phyloP scores from a whole-genome alignment of 2,888 invertebrate genomes.

The Notocelia uddmanniana region DNA sequence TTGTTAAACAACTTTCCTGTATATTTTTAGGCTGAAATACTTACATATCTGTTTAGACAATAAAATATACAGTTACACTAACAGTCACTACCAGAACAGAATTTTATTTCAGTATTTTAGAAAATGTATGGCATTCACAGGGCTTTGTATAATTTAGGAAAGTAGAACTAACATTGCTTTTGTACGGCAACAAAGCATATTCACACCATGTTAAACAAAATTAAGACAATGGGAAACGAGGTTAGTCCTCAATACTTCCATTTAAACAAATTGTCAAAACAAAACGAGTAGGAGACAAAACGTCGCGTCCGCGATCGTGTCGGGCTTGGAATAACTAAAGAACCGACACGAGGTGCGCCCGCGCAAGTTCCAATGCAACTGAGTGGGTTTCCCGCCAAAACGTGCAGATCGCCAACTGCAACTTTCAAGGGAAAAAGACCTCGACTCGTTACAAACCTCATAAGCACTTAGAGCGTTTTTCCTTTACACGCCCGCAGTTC shows the following conservation, averaged over 20 bases:
- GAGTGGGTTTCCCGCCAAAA: constrained; percentile 81
- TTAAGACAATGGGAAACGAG: constrained; percentile 77
- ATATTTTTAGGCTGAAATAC: constrained; percentile 28
- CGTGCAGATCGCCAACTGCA: constrained; percentile 63
- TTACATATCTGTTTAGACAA: constrained; percentile 35
- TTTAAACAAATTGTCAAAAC: constrained; percentile 72
- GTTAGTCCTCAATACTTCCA: constrained; percentile 82
- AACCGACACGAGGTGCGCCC: constrained; percentile 80
- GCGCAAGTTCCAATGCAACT: constrained; percentile 78
- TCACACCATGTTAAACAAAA: constrained; percentile 79
- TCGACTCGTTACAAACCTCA: neutral
- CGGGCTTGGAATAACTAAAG: constrained; percentile 62
- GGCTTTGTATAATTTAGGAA: constrained; percentile 72
- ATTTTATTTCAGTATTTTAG: constrained; percentile 36
- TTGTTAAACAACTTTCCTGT: constrained; percentile 13
- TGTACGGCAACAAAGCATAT: constrained; percentile 77
- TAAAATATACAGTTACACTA: constrained; percentile 22
- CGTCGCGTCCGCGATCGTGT: constrained; percentile 80
- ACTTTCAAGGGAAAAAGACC: neutral
- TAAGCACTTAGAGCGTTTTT: neutral
- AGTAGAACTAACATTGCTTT: constrained; percentile 83
- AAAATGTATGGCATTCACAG: constrained; percentile 61
- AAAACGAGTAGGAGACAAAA: constrained; percentile 78
- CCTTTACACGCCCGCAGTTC: constrained; percentile 53
- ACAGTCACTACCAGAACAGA: constrained; percentile 18